Evolutionary conservation across 2,888 invertebrate species (phyloP).

Genomic region (Rotaria magnacalcarata): DNA sequence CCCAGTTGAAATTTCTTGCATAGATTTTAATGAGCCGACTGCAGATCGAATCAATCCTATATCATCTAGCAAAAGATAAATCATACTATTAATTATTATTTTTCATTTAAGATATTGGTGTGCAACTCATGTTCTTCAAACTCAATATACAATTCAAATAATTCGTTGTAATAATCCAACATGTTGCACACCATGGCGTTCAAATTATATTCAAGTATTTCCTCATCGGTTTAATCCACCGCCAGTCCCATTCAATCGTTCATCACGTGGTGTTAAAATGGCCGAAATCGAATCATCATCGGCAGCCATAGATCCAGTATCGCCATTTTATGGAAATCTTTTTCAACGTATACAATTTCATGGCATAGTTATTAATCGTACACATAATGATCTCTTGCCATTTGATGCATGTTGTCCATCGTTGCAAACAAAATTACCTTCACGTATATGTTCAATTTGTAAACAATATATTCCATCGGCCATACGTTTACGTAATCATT

Average conservation of each 20-base stretch:
- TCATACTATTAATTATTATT: no score
- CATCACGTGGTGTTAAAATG: constrained; percentile 14
- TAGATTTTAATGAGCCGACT: no score
- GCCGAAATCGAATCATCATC: constrained; percentile 15
- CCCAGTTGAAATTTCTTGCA: no score
- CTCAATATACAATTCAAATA: constrained; percentile 30
- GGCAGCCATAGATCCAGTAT: background rate
- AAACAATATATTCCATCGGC: constrained; percentile 27
- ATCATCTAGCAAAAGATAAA: no score
- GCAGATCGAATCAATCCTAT: no score
- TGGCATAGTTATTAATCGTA: constrained; percentile 35
- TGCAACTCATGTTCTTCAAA: constrained; percentile 34
- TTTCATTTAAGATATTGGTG: constrained; percentile 8
- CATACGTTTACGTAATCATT: background rate
- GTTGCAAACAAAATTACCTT: background rate
- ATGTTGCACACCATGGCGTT: constrained; percentile 28
- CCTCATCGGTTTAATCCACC: constrained; percentile 25
- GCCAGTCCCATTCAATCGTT: constrained; percentile 13
- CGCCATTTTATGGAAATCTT: constrained; percentile 25
- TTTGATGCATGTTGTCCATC: constrained; percentile 33
- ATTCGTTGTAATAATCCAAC: constrained; percentile 36
- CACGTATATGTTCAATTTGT: constrained; percentile 18
- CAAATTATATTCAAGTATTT: constrained; percentile 32
- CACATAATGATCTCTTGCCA: background rate
- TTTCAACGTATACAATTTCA: constrained; percentile 36